phyloP scores from a whole-genome alignment of 2,888 invertebrate genomes.

The Piscicola geometra region DNA sequence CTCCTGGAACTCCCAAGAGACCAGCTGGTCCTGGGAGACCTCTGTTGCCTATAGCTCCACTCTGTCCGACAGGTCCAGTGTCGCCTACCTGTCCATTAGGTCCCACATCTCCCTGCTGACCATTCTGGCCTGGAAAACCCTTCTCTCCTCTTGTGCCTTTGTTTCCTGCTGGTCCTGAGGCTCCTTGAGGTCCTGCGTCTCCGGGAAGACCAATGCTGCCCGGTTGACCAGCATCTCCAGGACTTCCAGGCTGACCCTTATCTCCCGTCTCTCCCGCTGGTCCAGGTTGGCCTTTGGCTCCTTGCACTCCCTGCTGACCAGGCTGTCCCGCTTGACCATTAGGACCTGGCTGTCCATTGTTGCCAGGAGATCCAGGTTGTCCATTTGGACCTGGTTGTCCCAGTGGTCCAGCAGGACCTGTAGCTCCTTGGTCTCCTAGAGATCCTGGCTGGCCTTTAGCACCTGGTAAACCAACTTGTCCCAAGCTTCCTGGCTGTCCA shows the following conservation, averaged over 20 bases:
- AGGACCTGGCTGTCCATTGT: slow-evolving; percentile 34
- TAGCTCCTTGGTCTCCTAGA: slow-evolving; percentile 33
- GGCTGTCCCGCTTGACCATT: slow-evolving; percentile 27
- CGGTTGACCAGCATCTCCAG: slow-evolving; percentile 31
- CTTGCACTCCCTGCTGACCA: slow-evolving; percentile 42
- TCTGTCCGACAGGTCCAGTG: slow-evolving; percentile 23
- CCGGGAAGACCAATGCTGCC: slow-evolving; percentile 28
- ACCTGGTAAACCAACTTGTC: slow-evolving; percentile 31
- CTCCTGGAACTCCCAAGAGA: not conserved
- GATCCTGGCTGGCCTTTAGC: slow-evolving; percentile 32
- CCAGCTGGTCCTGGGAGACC: not conserved
- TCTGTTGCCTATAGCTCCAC: slow-evolving; percentile 23
- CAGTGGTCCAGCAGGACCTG: slow-evolving; percentile 30
- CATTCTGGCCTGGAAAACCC: slow-evolving; percentile 39
- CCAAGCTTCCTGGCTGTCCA: slow-evolving; percentile 32
- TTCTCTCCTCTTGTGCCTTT: slow-evolving; percentile 33
- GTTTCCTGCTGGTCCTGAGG: slow-evolving; percentile 35
- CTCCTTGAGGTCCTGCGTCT: slow-evolving; percentile 22
- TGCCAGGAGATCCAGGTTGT: slow-evolving; percentile 36
- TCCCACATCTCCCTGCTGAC: slow-evolving; percentile 36
- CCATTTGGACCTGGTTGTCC: slow-evolving; percentile 35
- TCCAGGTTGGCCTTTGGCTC: slow-evolving; percentile 39
- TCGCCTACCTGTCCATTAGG: slow-evolving; percentile 33
- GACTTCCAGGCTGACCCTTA: slow-evolving; percentile 33
- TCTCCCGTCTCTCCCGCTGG: slow-evolving; percentile 36